A percentile compares a stretch with the other conserved stretches of the same genome.
Conservation (phyloP, 2,113 vertebrate genomes). For the Verasper variegatus region DNA sequence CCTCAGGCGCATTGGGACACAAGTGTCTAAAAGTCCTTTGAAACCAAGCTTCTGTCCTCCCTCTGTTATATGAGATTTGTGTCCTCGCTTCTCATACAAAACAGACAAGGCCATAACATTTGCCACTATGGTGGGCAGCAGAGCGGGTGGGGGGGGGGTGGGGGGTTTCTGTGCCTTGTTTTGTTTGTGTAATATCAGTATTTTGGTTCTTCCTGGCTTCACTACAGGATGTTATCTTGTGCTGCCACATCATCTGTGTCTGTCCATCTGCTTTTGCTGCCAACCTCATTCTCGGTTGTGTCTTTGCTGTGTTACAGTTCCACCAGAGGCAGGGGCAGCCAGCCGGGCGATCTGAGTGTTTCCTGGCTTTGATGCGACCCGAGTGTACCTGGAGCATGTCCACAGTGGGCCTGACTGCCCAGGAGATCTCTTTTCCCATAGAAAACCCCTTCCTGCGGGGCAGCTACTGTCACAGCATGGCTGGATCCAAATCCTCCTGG, state of each 20-base stretch:
- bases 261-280: slow-evolving; percentile 35
- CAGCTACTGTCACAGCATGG: slow-evolving; percentile 87
- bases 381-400: slow-evolving; percentile 88
- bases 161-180: background rate
- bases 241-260: slow-evolving; percentile 22
- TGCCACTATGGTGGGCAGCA: background rate
- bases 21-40: slow-evolving; percentile 22
- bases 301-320: slow-evolving; percentile 72
- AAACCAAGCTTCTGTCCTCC: slow-evolving; percentile 54
- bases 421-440: slow-evolving; percentile 89
- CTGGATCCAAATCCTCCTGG: slow-evolving; percentile 88
- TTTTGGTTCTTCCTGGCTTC: slow-evolving; percentile 12
- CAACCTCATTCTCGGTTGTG: slow-evolving; percentile 37
- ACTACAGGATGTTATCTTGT: slow-evolving; percentile 1
- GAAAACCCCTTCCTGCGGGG: slow-evolving; percentile 88
- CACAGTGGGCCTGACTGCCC: slow-evolving; percentile 91
- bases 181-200: background rate
- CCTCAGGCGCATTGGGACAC: background rate
- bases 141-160: background rate
- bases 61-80: slow-evolving; percentile 43
- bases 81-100: slow-evolving; percentile 17
- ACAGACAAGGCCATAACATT: slow-evolving; percentile 4
- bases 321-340: slow-evolving; percentile 66
- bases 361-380: slow-evolving; percentile 85
- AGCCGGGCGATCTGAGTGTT: slow-evolving; percentile 75